These are phyloP conservation scores for Anableps anableps DNA, from an alignment of 2,797 vertebrate genomes.

Conservation along the genomic window DNA sequence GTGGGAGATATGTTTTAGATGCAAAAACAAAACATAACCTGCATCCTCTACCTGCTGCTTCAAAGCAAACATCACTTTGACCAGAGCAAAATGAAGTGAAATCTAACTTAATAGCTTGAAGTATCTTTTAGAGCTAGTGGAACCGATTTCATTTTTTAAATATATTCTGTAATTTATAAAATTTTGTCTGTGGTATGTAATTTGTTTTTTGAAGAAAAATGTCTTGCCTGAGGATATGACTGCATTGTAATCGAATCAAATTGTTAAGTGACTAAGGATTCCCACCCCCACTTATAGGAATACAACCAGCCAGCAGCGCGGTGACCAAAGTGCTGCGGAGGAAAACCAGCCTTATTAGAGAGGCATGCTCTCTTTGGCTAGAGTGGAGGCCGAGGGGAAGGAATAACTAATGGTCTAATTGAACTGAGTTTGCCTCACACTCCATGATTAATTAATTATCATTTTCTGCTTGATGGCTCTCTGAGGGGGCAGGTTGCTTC, in stretches of 20 bases:
- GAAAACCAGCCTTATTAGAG: slow-evolving; percentile 52
- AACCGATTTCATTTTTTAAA: neutral
- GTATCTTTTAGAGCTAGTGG: neutral
- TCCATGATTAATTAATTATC: slow-evolving; percentile 84
- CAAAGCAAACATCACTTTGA: neutral
- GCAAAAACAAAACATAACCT: neutral
- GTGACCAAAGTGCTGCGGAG: slow-evolving; percentile 51
- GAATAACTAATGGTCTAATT: slow-evolving; percentile 79
- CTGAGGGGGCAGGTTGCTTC: slow-evolving; percentile 67
- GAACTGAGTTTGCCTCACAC: slow-evolving; percentile 71
- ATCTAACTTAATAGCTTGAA: neutral
- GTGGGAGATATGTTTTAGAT: neutral
- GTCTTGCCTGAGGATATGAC: neutral
- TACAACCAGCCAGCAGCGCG: slow-evolving; percentile 48
- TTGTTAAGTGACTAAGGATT: neutral
- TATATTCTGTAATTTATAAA: neutral
- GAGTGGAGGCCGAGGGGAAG: slow-evolving; percentile 59
- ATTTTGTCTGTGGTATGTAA: neutral
- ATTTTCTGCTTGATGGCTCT: slow-evolving; percentile 84
- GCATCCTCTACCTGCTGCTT: too few species aligned
- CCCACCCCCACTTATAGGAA: neutral
- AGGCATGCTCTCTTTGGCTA: slow-evolving; percentile 64
- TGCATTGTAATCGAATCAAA: neutral
- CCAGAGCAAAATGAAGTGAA: neutral
- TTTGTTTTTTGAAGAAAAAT: neutral